Percentiles rank a stretch among this genome's conserved stretches.
phyloP scores from a whole-genome alignment of 2,888 invertebrate species.

The Penaeus monodon region DNA sequence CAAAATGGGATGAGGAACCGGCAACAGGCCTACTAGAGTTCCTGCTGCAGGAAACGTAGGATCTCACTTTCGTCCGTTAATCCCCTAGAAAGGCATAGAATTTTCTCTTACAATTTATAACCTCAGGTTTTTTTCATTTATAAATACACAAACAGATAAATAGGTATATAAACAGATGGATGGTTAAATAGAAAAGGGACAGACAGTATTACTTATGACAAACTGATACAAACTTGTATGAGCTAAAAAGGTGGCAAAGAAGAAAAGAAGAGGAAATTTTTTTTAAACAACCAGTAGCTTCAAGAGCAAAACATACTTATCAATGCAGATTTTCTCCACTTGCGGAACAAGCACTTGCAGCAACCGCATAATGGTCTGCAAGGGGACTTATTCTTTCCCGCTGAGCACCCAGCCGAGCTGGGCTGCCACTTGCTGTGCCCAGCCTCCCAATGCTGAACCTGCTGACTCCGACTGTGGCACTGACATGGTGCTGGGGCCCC shows the following conservation, averaged over 20 bases:
- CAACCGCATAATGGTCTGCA: conserved; percentile 99
- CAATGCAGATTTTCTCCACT: conserved; percentile 99
- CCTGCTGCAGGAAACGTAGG: conserved; percentile 80
- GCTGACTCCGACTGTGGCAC: conserved; percentile 6
- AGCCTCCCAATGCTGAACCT: conserved; percentile 12
- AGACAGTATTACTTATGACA: not conserved
- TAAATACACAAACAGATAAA: not conserved
- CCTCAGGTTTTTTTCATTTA: not conserved
- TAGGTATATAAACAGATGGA: not conserved
- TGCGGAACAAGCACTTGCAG: conserved; percentile 98
- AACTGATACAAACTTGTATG: not conserved
- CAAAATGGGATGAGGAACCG: conserved; percentile 98
- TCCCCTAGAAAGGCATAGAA: conserved; percentile 77
- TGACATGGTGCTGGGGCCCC: conserved; percentile 15
- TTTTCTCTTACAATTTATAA: not conserved
- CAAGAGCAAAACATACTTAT: conserved; percentile 80
- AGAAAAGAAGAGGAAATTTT: not conserved
- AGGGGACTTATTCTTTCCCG: conserved; percentile 97
- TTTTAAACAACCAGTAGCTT: not conserved
- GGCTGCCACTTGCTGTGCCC: conserved; percentile 80
- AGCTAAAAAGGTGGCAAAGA: not conserved
- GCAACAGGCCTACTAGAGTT: conserved; percentile 81
- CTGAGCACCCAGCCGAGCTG: conserved; percentile 95
- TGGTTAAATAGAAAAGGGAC: no score
- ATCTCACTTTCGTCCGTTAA: conserved; percentile 99